A percentile compares a stretch with the other conserved stretches of the same genome.
Evolutionary conservation across 1,140 invertebrate genomes (phyloP).

Genomic region (Rhopalosiphum padi): DNA sequence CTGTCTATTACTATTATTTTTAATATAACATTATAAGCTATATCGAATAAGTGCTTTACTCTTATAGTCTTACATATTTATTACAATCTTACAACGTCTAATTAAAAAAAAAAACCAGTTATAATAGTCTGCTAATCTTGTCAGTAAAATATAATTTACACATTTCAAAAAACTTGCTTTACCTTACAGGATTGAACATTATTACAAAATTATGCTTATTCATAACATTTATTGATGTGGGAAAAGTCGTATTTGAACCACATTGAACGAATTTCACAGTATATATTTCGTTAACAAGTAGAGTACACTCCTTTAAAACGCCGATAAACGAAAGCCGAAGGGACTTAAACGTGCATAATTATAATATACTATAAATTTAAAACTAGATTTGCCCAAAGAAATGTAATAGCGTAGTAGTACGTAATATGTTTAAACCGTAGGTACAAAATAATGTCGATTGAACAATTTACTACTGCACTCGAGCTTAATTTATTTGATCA

Average conservation of each 20-base stretch:
- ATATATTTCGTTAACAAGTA: background rate
- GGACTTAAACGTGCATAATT: background rate
- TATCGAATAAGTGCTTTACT: background rate
- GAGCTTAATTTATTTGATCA: background rate
- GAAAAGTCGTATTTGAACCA: background rate
- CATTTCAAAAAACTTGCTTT: constrained; percentile 2
- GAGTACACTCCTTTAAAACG: constrained; percentile 1
- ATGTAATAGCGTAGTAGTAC: background rate
- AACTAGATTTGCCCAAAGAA: background rate
- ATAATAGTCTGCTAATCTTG: background rate
- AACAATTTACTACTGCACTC: background rate
- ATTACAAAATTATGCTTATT: background rate
- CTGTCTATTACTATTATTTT: background rate
- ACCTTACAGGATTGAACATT: background rate
- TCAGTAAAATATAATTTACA: background rate
- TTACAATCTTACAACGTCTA: background rate
- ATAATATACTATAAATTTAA: background rate
- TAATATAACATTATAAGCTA: background rate
- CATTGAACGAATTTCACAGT: background rate
- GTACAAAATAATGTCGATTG: background rate
- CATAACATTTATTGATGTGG: background rate
- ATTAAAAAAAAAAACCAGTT: background rate
- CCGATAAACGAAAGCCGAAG: background rate
- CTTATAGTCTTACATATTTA: background rate
- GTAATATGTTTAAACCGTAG: background rate